Evolutionary conservation across 2,888 invertebrate species (phyloP).

Genomic region (Imbricaverruca yamaguchii): DNA sequence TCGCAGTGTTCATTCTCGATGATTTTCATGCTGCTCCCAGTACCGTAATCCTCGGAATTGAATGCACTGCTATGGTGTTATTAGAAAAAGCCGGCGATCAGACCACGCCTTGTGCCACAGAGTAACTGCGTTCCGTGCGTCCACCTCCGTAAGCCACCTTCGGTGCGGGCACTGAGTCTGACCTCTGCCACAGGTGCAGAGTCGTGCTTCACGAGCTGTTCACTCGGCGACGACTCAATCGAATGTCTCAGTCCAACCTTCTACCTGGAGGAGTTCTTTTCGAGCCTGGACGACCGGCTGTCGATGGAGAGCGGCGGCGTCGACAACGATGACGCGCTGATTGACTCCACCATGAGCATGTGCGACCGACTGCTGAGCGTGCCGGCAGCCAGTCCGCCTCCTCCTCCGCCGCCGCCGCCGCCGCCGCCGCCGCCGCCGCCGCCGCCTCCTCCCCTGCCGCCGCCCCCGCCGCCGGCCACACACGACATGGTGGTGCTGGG

Average conservation of each 20-base stretch:
- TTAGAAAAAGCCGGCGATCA: too few species aligned
- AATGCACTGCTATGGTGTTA: too few species aligned
- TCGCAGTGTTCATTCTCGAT: too few species aligned
- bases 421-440: background rate
- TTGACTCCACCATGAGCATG: constrained; percentile 20
- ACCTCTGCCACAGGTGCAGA: background rate
- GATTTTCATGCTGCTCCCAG: too few species aligned
- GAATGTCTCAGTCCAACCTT: background rate
- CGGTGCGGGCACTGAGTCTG: too few species aligned
- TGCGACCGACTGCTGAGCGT: constrained; percentile 6
- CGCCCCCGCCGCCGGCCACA: background rate
- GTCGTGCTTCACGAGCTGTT: background rate
- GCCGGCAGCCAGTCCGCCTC: background rate
- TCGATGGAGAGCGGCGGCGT: background rate
- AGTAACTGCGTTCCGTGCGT: too few species aligned
- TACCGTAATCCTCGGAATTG: too few species aligned
- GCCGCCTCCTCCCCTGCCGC: background rate
- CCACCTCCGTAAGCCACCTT: too few species aligned
- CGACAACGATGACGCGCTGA: background rate
- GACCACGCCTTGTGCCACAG: too few species aligned
- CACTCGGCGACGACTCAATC: background rate
- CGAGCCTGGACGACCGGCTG: background rate
- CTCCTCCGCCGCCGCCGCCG: background rate
- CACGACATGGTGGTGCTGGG: constrained; percentile 40
- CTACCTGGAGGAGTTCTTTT: constrained; percentile 20